phyloP scores from a whole-genome alignment of 2,888 invertebrate species.

The Julus scanicus region DNA sequence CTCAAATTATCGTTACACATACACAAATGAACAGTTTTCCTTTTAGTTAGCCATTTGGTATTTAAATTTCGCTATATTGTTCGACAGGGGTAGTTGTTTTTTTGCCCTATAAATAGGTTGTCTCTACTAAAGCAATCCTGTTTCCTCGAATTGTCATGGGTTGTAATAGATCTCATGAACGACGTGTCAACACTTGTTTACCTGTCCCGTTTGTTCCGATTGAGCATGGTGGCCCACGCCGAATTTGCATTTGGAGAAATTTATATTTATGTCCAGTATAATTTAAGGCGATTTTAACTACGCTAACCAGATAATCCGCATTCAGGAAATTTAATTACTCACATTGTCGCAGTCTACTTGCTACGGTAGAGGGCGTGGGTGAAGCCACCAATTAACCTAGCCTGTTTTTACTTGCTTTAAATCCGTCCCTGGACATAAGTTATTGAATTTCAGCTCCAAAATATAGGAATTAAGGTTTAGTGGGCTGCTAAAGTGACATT shows the following conservation, averaged over 20 bases:
- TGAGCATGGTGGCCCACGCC: constrained; percentile 26
- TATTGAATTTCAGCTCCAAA: no score
- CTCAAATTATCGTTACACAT: constrained; percentile 8
- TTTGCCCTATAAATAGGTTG: background rate
- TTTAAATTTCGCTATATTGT: constrained; percentile 12
- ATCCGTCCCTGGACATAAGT: no score
- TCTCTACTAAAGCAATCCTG: background rate
- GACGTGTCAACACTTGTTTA: constrained; percentile 43
- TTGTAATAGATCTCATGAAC: constrained; percentile 42
- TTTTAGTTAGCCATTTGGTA: background rate
- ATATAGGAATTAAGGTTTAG: no score
- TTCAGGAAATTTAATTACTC: background rate
- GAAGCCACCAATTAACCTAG: no score
- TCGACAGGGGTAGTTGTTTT: constrained; percentile 5
- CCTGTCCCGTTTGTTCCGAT: constrained; percentile 28
- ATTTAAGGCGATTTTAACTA: background rate
- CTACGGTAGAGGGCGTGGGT: background rate
- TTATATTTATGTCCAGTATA: background rate
- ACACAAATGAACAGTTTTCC: background rate
- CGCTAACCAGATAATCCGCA: background rate
- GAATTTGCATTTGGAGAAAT: constrained; percentile 28
- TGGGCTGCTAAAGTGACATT: no score
- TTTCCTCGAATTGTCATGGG: constrained; percentile 6
- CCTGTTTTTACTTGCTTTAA: no score
- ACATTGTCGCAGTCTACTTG: background rate